phyloP scores from a whole-genome alignment of 2,888 invertebrate species.

The Ophonus ardosiacus region DNA sequence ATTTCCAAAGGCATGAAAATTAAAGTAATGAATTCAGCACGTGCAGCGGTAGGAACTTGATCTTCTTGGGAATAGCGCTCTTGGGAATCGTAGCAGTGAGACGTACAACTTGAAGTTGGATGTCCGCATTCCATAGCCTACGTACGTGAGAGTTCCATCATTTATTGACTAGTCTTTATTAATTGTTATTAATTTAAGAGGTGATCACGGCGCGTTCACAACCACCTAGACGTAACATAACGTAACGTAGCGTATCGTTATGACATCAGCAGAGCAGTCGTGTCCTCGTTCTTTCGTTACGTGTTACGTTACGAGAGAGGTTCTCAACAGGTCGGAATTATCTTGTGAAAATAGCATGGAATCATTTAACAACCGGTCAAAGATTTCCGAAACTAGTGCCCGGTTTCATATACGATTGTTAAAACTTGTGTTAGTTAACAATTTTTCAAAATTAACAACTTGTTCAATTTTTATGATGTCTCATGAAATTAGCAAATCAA shows the following conservation, averaged over 20 bases:
- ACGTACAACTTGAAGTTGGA: constrained; percentile 13
- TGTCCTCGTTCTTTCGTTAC: constrained; percentile 43
- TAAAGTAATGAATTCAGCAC: constrained; percentile 32
- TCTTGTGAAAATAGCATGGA: not conserved
- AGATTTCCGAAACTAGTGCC: too few relatives aligned
- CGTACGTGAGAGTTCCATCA: constrained; percentile 45
- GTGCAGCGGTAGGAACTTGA: not conserved
- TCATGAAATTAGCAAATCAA: too few relatives aligned
- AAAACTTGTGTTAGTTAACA: too few relatives aligned
- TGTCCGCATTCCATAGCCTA: constrained; percentile 54
- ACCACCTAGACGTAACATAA: constrained; percentile 22
- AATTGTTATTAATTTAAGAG: constrained; percentile 55
- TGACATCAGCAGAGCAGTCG: constrained; percentile 16
- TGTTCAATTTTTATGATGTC: too few relatives aligned
- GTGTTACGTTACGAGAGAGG: constrained; percentile 9
- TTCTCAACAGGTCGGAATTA: not conserved
- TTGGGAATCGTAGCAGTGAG: constrained; percentile 15
- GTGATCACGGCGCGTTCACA: constrained; percentile 26
- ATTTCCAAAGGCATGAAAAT: constrained; percentile 20
- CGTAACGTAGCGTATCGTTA: constrained; percentile 4
- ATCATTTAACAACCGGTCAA: not conserved
- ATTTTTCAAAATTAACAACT: too few relatives aligned
- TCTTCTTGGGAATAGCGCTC: constrained; percentile 3
- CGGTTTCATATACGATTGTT: too few relatives aligned
- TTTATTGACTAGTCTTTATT: constrained; percentile 54